phyloP scores from a whole-genome alignment of 1,140 invertebrate species.

The Ceratina calcarata region DNA sequence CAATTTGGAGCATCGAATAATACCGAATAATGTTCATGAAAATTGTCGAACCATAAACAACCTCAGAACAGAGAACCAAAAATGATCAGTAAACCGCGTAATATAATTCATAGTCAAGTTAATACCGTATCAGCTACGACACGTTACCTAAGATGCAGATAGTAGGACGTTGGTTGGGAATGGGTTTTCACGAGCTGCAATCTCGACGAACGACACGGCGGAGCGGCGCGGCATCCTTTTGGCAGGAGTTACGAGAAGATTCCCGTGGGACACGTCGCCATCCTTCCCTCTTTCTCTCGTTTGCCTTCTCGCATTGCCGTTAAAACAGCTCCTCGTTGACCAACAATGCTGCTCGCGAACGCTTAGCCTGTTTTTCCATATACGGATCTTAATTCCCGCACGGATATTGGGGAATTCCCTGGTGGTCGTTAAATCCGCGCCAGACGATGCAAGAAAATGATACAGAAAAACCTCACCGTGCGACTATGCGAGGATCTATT shows the following conservation, averaged over 20 bases:
- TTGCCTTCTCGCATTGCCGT: not conserved
- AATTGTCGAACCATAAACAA: no score
- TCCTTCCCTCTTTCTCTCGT: not conserved
- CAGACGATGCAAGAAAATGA: not conserved
- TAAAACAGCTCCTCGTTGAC: constrained; percentile 1
- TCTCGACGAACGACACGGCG: not conserved
- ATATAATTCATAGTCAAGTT: not conserved
- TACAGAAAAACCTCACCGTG: constrained; percentile 1
- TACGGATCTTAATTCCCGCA: constrained; percentile 6
- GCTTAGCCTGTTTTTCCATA: not conserved
- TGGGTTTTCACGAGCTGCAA: not conserved
- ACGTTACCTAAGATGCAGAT: not conserved
- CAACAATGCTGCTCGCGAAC: not conserved
- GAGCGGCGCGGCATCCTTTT: not conserved
- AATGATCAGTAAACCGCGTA: no score
- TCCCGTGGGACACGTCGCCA: not conserved
- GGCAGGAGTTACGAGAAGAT: not conserved
- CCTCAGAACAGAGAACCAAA: no score
- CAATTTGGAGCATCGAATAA: no score
- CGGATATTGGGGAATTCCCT: constrained; percentile 1
- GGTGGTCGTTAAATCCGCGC: constrained; percentile 23
- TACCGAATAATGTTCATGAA: no score
- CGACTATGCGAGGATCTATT: not conserved
- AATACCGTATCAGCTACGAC: not conserved
- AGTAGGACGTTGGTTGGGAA: no score